These are phyloP conservation scores for Cyprinodon diabolis DNA, from an alignment of 2,797 vertebrate genomes.

Conservation along the genomic window DNA sequence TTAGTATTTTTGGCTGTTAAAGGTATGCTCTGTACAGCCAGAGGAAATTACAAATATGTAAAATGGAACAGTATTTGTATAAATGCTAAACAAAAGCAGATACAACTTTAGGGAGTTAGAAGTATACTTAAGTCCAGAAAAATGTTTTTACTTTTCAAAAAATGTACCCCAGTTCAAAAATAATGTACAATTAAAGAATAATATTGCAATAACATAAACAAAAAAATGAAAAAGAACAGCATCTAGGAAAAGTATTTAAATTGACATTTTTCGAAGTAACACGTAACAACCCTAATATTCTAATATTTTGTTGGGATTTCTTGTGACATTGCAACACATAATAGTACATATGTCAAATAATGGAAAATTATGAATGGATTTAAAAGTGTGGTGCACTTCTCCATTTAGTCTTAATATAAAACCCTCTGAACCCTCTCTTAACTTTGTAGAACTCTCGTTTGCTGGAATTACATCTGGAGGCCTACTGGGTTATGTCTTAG, in stretches of 20 bases:
- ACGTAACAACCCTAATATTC: neutral
- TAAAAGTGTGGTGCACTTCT: neutral
- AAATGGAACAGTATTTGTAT: conserved; percentile 44
- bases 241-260: neutral
- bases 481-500: neutral
- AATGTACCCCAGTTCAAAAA: neutral
- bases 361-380: neutral
- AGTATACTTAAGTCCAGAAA: neutral
- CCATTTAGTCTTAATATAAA: neutral
- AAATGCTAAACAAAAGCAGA: conserved; percentile 3
- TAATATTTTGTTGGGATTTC: neutral
- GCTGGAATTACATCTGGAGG: neutral
- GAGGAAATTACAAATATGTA: neutral
- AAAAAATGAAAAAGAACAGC: too few relatives aligned
- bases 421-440: too few relatives aligned
- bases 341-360: neutral
- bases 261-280: neutral
- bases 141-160: conserved; percentile 5
- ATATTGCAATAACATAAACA: neutral
- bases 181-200: neutral
- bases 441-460: neutral
- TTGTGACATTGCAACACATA: neutral
- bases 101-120: conserved; percentile 15
- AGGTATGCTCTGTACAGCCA: conserved; percentile 20
- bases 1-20: conserved; percentile 66